Percentiles rank a stretch among this genome's conserved stretches.
Conservation (phyloP, 2,888 invertebrate species). For the Melolontha melolontha region DNA sequence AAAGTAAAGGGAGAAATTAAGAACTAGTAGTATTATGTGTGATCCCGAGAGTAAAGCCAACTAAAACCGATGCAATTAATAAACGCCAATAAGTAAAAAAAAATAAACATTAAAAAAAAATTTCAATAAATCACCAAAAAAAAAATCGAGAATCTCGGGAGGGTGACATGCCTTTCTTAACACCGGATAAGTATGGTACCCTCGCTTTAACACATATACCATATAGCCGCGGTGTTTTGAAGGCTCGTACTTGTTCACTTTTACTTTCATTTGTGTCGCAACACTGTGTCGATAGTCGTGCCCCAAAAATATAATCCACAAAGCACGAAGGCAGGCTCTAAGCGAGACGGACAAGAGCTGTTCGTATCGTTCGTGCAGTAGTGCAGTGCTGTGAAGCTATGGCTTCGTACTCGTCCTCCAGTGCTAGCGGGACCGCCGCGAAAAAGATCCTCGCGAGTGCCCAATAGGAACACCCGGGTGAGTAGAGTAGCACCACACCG, state of each 20-base stretch:
- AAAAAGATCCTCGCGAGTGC: slow-evolving; percentile 60
- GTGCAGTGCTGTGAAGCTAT: slow-evolving; percentile 58
- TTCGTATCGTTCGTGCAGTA: slow-evolving; percentile 53
- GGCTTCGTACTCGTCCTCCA: slow-evolving; percentile 60
- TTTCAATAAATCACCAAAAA: slow-evolving; percentile 8
- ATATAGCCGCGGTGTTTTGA: slow-evolving; percentile 44
- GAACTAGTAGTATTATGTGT: slow-evolving; percentile 64
- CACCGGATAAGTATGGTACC: slow-evolving; percentile 32
- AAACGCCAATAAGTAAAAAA: slow-evolving; percentile 4
- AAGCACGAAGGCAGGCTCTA: slow-evolving; percentile 52
- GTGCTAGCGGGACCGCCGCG: slow-evolving; percentile 60
- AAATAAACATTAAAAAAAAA: slow-evolving; percentile 1
- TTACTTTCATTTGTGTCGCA: slow-evolving; percentile 68
- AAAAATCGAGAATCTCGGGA: slow-evolving; percentile 10
- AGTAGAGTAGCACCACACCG: slow-evolving; percentile 40
- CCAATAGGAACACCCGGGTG: slow-evolving; percentile 62
- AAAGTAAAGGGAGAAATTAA: slow-evolving; percentile 68
- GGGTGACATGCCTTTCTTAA: slow-evolving; percentile 37
- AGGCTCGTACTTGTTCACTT: slow-evolving; percentile 62
- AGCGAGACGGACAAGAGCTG: slow-evolving; percentile 29
- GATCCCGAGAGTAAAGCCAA: slow-evolving; percentile 61
- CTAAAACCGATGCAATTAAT: slow-evolving; percentile 43
- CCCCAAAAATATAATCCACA: slow-evolving; percentile 65
- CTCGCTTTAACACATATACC: slow-evolving; percentile 35
- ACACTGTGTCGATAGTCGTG: slow-evolving; percentile 64